Conservation (phyloP, 2,797 vertebrate species). For the Hapalemur alaotrensis region DNA sequence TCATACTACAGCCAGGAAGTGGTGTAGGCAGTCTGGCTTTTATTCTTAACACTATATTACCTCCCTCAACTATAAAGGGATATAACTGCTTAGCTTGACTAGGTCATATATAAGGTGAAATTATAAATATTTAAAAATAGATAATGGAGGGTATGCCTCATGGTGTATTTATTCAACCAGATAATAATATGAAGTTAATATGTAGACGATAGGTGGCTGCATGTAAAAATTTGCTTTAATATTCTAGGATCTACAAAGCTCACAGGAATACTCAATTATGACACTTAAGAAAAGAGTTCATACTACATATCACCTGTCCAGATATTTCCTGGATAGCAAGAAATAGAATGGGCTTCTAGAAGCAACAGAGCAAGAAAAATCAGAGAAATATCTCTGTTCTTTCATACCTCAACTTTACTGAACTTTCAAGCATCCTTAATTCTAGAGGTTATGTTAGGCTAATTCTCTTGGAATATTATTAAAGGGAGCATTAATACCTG, state of each 20-base stretch:
- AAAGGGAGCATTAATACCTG: not conserved
- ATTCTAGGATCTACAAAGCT: not conserved
- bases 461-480: not conserved
- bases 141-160: not conserved
- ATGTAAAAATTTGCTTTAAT: not conserved
- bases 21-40: not conserved
- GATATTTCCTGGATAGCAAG: not conserved
- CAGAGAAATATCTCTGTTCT: not conserved
- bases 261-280: not conserved
- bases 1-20: not conserved
- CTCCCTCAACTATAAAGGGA: not conserved
- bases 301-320: not conserved
- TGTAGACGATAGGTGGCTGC: not conserved
- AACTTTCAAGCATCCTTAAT: not conserved
- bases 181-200: not conserved
- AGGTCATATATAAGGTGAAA: not conserved
- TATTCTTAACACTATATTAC: not conserved
- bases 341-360: not conserved
- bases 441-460: not conserved
- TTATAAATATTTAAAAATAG: constrained; percentile 11
- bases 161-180: not conserved
- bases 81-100: not conserved
- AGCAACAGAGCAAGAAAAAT: not conserved
- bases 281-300: not conserved
- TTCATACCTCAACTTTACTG: not conserved